Evolutionary conservation across 1,140 invertebrate genomes (phyloP).

Genomic region (Papilio polyxenes): DNA sequence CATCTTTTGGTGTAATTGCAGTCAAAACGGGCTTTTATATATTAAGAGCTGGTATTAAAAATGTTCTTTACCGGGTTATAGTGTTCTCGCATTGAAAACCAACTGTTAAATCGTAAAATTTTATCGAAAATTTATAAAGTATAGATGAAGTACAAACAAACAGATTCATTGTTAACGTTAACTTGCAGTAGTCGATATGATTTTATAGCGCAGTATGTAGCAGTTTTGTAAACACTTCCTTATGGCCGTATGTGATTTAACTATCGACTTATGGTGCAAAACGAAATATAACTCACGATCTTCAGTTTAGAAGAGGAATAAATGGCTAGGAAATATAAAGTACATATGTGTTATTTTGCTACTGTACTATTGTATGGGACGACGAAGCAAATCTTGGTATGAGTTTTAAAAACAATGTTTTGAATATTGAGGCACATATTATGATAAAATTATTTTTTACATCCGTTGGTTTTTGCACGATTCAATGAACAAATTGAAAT

Average conservation of each 20-base stretch:
- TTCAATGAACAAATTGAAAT: neutral
- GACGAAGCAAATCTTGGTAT: too few species aligned
- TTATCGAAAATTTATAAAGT: neutral
- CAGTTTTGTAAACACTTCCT: neutral
- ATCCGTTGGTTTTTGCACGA: conserved; percentile 11
- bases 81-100: too few species aligned
- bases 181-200: neutral
- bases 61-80: neutral
- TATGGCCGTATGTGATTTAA: neutral
- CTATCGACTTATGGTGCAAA: neutral
- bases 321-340: neutral
- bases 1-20: conserved; percentile 1
- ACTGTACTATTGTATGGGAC: too few species aligned
- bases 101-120: neutral
- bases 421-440: neutral
- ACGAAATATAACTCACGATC: neutral
- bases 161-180: neutral
- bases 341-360: too few species aligned
- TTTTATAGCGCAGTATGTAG: neutral
- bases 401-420: too few species aligned
- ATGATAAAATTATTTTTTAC: neutral
- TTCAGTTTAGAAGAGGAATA: neutral
- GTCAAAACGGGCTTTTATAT: neutral
- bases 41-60: neutral
- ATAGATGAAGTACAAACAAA: neutral